A percentile compares a stretch with the other conserved stretches of the same genome.
These are phyloP conservation scores for Colistium nudipinnis DNA, from an alignment of 2,113 vertebrate species.

Conservation along the genomic window DNA sequence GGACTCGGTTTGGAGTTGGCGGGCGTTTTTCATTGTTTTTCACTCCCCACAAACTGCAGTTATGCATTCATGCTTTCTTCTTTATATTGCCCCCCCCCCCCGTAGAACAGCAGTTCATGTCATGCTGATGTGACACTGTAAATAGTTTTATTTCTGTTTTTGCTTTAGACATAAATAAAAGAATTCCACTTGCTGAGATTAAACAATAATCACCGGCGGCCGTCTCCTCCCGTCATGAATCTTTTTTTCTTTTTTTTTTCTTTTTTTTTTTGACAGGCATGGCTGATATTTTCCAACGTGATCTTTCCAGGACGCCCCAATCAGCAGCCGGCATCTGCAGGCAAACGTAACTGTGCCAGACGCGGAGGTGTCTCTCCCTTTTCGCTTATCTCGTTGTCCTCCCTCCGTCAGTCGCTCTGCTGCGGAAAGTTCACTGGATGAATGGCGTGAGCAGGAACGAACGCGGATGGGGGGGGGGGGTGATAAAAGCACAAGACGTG, in stretches of 20 bases:
- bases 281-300: slow-evolving; percentile 58
- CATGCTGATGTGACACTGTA: not conserved
- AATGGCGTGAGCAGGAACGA: slow-evolving; percentile 14
- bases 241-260: too few relatives aligned
- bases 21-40: too few relatives aligned
- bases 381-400: slow-evolving; percentile 32
- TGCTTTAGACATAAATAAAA: not conserved
- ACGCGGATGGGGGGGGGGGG: not conserved
- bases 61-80: not conserved
- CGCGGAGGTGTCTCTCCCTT: slow-evolving; percentile 47
- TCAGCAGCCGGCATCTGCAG: slow-evolving; percentile 59
- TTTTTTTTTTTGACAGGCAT: slow-evolving; percentile 61
- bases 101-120: not conserved
- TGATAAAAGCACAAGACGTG: too few relatives aligned
- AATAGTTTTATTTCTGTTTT: not conserved
- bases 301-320: slow-evolving; percentile 56
- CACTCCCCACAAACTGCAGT: not conserved
- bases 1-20: too few relatives aligned
- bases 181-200: not conserved
- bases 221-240: slow-evolving; percentile 38
- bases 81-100: not conserved
- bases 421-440: slow-evolving; percentile 60
- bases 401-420: slow-evolving; percentile 17
- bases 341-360: slow-evolving; percentile 53
- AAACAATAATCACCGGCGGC: not conserved